A percentile compares a stretch with the other conserved stretches of the same genome.
Evolutionary conservation across 2,113 vertebrate species (phyloP).

Genomic region (Proteles cristata): DNA sequence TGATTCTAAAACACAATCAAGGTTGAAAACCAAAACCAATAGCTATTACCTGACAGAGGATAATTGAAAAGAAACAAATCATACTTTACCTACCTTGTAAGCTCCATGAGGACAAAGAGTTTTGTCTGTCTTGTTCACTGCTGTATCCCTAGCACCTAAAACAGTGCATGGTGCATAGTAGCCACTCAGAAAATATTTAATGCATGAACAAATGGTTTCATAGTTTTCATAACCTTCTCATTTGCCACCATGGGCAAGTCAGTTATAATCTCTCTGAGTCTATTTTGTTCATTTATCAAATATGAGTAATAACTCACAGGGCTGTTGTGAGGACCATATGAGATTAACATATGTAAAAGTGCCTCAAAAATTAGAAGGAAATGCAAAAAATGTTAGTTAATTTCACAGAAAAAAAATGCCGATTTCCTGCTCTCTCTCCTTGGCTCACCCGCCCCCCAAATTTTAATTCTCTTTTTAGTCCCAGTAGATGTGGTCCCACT

Average conservation of each 20-base stretch:
- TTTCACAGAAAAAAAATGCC: constrained; percentile 34
- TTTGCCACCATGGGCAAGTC: neutral
- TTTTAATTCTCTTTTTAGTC: neutral
- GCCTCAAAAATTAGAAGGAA: constrained; percentile 42
- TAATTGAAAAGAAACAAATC: constrained; percentile 49
- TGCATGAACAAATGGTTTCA: neutral
- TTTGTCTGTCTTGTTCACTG: constrained; percentile 26
- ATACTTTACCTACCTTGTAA: constrained; percentile 30
- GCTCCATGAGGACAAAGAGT: neutral
- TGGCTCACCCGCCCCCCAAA: neutral
- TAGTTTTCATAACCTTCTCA: constrained; percentile 32
- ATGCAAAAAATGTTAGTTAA: constrained; percentile 18
- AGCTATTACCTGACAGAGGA: neutral
- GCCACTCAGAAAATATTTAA: neutral
- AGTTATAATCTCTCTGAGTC: neutral
- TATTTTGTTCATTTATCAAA: neutral
- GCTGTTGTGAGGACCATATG: neutral
- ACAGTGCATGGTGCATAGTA: neutral
- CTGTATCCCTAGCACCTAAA: constrained; percentile 9
- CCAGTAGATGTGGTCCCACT: neutral
- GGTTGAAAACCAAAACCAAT: constrained; percentile 37
- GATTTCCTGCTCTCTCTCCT: neutral
- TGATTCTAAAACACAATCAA: constrained; percentile 33
- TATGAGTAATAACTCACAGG: constrained; percentile 12
- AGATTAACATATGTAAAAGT: constrained; percentile 49